Percentiles rank a stretch among this genome's conserved stretches.
These are phyloP conservation scores for Coelopa pilipes DNA, from an alignment of 2,888 invertebrate species.

Conservation along the genomic window DNA sequence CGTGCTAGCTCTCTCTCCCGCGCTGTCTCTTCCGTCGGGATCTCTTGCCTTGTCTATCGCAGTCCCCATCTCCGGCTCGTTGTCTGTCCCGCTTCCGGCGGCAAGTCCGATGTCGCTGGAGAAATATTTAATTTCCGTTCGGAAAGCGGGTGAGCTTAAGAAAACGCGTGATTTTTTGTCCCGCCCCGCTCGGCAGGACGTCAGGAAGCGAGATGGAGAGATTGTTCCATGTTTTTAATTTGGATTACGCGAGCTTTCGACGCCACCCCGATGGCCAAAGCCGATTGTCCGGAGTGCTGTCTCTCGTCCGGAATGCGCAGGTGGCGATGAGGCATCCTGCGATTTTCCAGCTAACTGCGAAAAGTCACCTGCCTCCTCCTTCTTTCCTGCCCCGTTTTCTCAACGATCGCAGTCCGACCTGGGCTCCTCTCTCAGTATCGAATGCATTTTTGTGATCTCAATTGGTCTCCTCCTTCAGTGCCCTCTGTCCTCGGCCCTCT, in stretches of 20 bases:
- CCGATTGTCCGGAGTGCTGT: too few relatives aligned
- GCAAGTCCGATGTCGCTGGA: neutral
- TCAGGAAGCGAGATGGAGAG: too few relatives aligned
- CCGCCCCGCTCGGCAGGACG: too few relatives aligned
- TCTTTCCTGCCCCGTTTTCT: too few relatives aligned
- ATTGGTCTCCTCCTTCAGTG: neutral
- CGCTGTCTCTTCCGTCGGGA: neutral
- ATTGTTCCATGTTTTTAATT: conserved; percentile 8
- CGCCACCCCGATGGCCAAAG: neutral
- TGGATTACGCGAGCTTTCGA: conserved; percentile 12
- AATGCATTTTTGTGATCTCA: neutral
- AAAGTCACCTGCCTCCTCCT: too few relatives aligned
- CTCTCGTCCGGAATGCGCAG: neutral
- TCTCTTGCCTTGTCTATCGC: neutral
- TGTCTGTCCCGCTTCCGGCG: neutral
- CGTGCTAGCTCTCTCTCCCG: neutral
- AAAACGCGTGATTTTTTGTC: conserved; percentile 9
- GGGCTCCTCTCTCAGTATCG: too few relatives aligned
- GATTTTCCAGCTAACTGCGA: neutral
- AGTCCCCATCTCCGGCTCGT: neutral
- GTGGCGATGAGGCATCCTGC: neutral
- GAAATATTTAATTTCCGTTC: conserved; percentile 29
- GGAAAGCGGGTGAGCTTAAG: conserved; percentile 1
- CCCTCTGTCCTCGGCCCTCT: neutral
- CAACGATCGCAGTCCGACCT: too few relatives aligned